These are phyloP conservation scores for Cherax quadricarinatus DNA, from an alignment of 1,140 invertebrate genomes.

Conservation along the genomic window DNA sequence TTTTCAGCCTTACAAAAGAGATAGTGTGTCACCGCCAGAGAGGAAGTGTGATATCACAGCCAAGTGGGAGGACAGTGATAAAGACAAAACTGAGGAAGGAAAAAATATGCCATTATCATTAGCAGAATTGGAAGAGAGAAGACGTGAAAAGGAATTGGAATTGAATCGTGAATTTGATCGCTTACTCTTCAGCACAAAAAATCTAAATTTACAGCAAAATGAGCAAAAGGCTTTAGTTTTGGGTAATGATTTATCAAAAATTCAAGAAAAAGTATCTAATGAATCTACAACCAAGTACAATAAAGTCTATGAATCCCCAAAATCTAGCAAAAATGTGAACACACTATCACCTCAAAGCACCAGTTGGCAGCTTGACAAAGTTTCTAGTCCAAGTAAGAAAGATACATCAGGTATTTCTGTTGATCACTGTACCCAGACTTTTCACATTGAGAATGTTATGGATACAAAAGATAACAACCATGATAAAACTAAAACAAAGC, in stretches of 20 bases:
- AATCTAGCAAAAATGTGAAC: neutral
- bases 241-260: constrained; percentile 14
- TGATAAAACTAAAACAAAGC: constrained; percentile 38
- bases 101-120: constrained; percentile 11
- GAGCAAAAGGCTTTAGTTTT: constrained; percentile 37
- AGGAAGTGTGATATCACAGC: constrained; percentile 36
- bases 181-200: constrained; percentile 63
- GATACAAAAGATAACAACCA: constrained; percentile 35
- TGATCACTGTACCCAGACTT: constrained; percentile 39
- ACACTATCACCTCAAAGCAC: constrained; percentile 7
- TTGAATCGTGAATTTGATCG: constrained; percentile 69
- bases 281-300: constrained; percentile 27
- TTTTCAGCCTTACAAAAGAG: constrained; percentile 53
- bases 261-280: constrained; percentile 5
- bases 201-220: constrained; percentile 4
- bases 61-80: constrained; percentile 49
- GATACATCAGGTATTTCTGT: constrained; percentile 15
- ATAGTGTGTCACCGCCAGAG: constrained; percentile 24
- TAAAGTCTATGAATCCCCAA: constrained; percentile 48
- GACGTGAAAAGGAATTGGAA: constrained; percentile 65
- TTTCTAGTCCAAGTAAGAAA: constrained; percentile 8
- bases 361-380: constrained; percentile 29
- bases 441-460: neutral
- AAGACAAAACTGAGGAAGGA: constrained; percentile 54
- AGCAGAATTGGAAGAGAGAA: constrained; percentile 61